Conservation (phyloP, 2,888 invertebrate species). For the Standfussiana lucernea region DNA sequence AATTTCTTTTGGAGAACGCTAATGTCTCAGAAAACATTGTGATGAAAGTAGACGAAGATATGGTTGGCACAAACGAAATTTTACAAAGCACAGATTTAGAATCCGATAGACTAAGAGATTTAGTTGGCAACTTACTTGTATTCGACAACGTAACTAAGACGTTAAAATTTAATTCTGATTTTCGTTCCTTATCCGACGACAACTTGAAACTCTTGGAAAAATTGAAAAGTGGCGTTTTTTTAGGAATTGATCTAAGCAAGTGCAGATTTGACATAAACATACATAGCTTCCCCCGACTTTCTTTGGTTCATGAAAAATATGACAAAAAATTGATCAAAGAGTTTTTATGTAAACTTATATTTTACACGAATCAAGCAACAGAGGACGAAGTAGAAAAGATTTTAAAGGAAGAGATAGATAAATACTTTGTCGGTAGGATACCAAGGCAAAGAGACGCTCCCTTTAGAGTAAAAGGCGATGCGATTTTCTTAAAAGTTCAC, state of each 20-base stretch:
- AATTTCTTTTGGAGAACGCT: constrained; percentile 32
- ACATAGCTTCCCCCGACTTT: constrained; percentile 49
- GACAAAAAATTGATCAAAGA: constrained; percentile 41
- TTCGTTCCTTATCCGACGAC: constrained; percentile 27
- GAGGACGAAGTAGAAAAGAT: constrained; percentile 63
- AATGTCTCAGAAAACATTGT: constrained; percentile 23
- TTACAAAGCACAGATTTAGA: constrained; percentile 53
- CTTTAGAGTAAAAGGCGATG: constrained; percentile 51
- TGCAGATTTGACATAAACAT: constrained; percentile 59
- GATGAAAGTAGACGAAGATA: constrained; percentile 50
- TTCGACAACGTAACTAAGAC: constrained; percentile 41
- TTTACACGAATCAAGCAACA: constrained; percentile 66
- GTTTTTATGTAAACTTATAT: constrained; percentile 50
- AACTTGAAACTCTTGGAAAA: constrained; percentile 38
- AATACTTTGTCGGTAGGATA: constrained; percentile 21
- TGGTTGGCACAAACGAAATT: constrained; percentile 41
- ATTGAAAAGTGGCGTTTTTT: constrained; percentile 26
- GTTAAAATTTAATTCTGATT: constrained; percentile 55
- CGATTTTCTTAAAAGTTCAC: constrained; percentile 63
- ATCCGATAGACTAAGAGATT: constrained; percentile 49
- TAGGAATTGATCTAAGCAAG: constrained; percentile 25
- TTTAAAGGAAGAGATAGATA: constrained; percentile 60
- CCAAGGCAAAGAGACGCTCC: constrained; percentile 22
- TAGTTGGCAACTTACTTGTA: constrained; percentile 60
- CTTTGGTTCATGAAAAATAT: constrained; percentile 29